Conservation (phyloP, 64 coral and sea anemone species). For the Hydrozoanthus tunicans region DNA sequence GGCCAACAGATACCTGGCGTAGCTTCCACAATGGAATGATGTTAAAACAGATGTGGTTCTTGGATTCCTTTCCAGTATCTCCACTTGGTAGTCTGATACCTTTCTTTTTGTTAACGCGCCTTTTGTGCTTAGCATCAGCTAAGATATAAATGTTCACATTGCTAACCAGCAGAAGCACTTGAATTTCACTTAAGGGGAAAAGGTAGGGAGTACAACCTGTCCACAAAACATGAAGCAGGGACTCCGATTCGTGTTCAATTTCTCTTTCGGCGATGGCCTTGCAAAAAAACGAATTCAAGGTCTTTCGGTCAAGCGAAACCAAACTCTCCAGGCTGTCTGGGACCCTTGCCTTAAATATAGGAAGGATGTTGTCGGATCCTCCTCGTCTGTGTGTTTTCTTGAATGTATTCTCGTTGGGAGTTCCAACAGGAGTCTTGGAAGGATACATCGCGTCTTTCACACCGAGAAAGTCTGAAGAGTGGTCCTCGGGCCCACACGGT, state of each 20-base stretch:
- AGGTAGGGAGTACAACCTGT: conserved; percentile 89
- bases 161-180: conserved; percentile 79
- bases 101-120: conserved; percentile 68
- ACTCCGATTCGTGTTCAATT: conserved; percentile 50
- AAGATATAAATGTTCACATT: conserved; percentile 92
- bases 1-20: conserved; percentile 90
- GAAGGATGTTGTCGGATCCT: conserved; percentile 75
- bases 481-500: conserved; percentile 4
- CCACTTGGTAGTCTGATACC: conserved; percentile 60
- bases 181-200: conserved; percentile 73
- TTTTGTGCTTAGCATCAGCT: conserved; percentile 67
- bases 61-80: conserved; percentile 53
- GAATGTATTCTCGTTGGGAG: conserved; percentile 64
- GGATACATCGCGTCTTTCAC: conserved; percentile 36
- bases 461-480: conserved; percentile 14
- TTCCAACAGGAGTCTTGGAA: conserved; percentile 57
- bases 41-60: conserved; percentile 68
- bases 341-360: conserved; percentile 61
- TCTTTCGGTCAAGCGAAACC: conserved; percentile 65
- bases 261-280: conserved; percentile 73
- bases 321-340: conserved; percentile 69
- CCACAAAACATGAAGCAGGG: conserved; percentile 85
- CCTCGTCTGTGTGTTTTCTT: conserved; percentile 78
- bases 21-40: conserved; percentile 61
- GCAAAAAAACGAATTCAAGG: conserved; percentile 69